These are phyloP conservation scores for Delichon dasypus DNA, from an alignment of 2,797 vertebrate genomes.

Conservation along the genomic window DNA sequence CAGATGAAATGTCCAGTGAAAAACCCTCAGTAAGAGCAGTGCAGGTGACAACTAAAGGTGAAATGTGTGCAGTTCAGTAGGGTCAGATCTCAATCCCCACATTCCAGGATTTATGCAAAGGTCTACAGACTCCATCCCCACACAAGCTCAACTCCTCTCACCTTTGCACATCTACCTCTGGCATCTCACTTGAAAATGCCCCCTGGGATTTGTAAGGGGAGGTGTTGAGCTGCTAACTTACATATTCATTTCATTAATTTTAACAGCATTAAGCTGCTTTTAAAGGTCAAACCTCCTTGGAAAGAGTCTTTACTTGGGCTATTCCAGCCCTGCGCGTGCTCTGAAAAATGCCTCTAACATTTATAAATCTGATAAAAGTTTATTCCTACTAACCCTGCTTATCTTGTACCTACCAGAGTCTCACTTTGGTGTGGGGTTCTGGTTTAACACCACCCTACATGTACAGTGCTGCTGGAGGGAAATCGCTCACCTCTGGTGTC, in stretches of 20 bases:
- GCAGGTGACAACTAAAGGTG: neutral
- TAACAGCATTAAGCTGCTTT: conserved; percentile 34
- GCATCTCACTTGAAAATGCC: neutral
- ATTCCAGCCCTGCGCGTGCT: neutral
- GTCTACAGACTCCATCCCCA: neutral
- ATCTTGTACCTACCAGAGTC: neutral
- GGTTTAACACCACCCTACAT: neutral
- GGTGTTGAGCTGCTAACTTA: conserved; percentile 18
- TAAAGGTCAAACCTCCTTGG: neutral
- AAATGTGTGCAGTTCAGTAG: neutral
- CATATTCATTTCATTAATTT: conserved; percentile 41
- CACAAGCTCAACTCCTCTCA: neutral
- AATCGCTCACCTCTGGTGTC: neutral
- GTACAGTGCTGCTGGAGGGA: neutral
- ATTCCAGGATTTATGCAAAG: neutral
- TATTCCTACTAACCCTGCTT: neutral
- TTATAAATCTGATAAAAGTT: neutral
- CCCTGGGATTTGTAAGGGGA: neutral
- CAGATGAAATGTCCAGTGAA: neutral
- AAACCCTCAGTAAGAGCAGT: neutral
- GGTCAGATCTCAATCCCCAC: neutral
- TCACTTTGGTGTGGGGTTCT: neutral
- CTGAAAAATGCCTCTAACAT: neutral
- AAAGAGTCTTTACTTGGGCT: neutral
- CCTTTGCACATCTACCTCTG: neutral